phyloP scores from a whole-genome alignment of 2,797 vertebrate genomes.

The Bradypodion ventrale region DNA sequence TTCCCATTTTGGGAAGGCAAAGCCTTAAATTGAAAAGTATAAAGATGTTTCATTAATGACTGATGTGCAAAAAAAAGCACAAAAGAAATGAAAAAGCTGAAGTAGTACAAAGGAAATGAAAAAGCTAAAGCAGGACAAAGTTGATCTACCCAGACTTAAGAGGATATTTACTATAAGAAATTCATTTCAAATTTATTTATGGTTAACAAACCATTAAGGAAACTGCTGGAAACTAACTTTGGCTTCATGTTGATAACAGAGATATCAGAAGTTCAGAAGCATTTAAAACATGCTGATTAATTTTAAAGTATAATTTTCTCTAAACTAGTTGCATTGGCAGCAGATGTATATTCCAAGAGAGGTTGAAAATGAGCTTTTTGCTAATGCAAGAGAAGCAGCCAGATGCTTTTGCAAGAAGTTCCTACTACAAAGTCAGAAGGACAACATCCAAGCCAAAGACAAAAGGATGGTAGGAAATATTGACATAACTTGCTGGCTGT shows the following conservation, averaged over 20 bases:
- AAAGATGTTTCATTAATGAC: constrained; percentile 4
- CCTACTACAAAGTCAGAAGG: neutral
- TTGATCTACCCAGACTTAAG: neutral
- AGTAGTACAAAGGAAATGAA: constrained; percentile 32
- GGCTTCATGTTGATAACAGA: constrained; percentile 17
- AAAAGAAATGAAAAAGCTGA: constrained; percentile 16
- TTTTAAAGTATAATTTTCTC: constrained; percentile 32
- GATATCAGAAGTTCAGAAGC: constrained; percentile 1
- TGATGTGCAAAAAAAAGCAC: neutral
- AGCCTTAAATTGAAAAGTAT: neutral
- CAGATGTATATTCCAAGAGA: neutral
- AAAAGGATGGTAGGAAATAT: neutral
- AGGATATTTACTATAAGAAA: constrained; percentile 5
- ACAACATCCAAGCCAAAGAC: constrained; percentile 14
- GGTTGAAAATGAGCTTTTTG: constrained; percentile 27
- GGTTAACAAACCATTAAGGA: constrained; percentile 36
- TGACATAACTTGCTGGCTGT: constrained; percentile 30
- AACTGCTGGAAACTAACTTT: constrained; percentile 25
- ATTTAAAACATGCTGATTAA: constrained; percentile 34
- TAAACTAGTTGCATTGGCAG: constrained; percentile 12
- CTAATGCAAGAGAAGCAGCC: constrained; percentile 12
- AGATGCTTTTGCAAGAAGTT: constrained; percentile 24
- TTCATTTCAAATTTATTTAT: constrained; percentile 6
- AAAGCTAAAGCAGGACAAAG: neutral
- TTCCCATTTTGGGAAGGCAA: neutral